A percentile compares a stretch with the other conserved stretches of the same genome.
Conservation (phyloP, 35 echinoderm and acorn worm genomes). For the Stichopus chloronotus region DNA sequence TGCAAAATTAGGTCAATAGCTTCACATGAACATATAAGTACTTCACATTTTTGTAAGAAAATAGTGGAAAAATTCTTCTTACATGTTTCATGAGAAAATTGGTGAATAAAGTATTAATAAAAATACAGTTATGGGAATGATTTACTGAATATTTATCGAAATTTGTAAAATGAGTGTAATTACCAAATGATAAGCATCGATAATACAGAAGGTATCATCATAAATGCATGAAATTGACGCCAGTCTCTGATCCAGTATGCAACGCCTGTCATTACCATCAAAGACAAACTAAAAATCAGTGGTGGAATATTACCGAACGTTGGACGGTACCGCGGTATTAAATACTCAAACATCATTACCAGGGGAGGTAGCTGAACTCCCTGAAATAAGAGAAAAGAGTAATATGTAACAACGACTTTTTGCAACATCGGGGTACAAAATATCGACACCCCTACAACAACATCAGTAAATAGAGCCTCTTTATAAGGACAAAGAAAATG, state of each 20-base stretch:
- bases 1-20: too few species aligned
- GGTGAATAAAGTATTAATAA: too few species aligned
- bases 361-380: slow-evolving; percentile 12
- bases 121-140: too few species aligned
- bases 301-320: slow-evolving; percentile 15
- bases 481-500: too few species aligned
- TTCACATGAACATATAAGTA: too few species aligned
- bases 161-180: background rate
- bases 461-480: too few species aligned
- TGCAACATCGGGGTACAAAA: background rate
- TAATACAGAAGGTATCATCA: slow-evolving; percentile 5
- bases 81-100: too few species aligned
- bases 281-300: background rate
- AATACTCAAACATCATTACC: slow-evolving; percentile 4
- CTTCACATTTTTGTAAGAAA: too few species aligned
- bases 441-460: too few species aligned
- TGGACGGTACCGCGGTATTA: slow-evolving; percentile 41
- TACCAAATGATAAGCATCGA: slow-evolving; percentile 30
- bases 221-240: slow-evolving; percentile 25
- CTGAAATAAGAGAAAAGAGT: background rate
- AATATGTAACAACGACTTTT: background rate
- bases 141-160: too few species aligned
- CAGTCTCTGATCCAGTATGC: slow-evolving; percentile 44
- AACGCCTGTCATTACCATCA: slow-evolving; percentile 35
- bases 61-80: too few species aligned